Base-by-base conservation (phyloP, 2,113 vertebrate genomes). In the Excalfactoria chinensis region DNA sequence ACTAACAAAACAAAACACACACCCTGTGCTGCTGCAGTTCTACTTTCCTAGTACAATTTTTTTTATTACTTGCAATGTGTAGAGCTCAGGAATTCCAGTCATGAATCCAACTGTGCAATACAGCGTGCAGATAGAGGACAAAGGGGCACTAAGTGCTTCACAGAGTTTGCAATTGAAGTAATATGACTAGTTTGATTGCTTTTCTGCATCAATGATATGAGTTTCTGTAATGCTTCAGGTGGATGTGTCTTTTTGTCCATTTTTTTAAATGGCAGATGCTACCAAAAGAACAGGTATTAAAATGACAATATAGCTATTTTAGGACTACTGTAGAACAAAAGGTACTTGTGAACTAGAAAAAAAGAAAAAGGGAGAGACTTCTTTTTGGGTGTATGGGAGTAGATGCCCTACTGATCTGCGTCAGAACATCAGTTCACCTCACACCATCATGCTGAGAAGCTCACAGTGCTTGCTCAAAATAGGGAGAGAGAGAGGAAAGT, bases 241-340 rank as follows among this genome's bases (percentile, higher is more conserved):
- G 9, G 21, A 13, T 41, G 16, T 21, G 9, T 28, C 70, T 5
- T 4, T 0, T 2, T n/a, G 1, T 53, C 23, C 16, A 4, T 34
- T 53, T 62, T 32, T 40, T 10, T 25, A 60, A 35, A 11, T 11
- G 23, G 37, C n/a, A 71, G 51, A 16, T 64, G 46, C 34, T 8
- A 51, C 2, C 26, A 48, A 80, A 66, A 55, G 25, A 72, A 37
- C 1, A 63, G 30, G 17, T 16, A 64, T 40, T 73, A 46, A 95
- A 76, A 62, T 34, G 13, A 43, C 40, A 71, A 32, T 5, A 32
- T 5, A 58, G 40, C 43, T 79, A 32, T 40, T 80, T 82, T 15
- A 68, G 21, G 26, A 37, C 59, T 51, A 30, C 32, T 1, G 1
- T 30, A 66, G 55, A 90, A 21, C 60, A 66, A 53, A 64, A 22